Conservation (phyloP, 2,113 vertebrate genomes). For the Charadrius vociferus region DNA sequence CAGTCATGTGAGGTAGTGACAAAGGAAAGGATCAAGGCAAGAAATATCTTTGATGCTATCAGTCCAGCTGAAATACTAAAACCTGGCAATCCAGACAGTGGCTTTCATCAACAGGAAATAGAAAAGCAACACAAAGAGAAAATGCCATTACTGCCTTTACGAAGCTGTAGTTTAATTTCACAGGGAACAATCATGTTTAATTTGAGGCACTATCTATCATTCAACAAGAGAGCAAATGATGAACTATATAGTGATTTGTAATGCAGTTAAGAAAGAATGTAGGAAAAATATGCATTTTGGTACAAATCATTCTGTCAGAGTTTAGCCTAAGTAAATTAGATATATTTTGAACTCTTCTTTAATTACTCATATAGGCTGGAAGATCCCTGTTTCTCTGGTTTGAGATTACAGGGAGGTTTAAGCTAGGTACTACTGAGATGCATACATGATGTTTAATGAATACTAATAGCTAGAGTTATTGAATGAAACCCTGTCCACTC, state of each 20-base stretch:
- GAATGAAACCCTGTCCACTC: neutral
- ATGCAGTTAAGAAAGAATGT: neutral
- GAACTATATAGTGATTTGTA: neutral
- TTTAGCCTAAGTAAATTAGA: neutral
- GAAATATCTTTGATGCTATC: conserved; percentile 71
- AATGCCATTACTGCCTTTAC: neutral
- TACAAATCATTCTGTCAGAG: neutral
- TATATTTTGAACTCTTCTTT: neutral
- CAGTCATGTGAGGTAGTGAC: neutral
- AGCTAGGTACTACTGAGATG: neutral
- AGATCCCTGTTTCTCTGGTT: neutral
- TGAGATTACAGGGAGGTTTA: neutral
- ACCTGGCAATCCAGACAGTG: neutral
- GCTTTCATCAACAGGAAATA: conserved; percentile 36
- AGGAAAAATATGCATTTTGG: neutral
- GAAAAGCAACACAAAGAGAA: neutral
- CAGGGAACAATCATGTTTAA: neutral
- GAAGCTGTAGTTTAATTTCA: conserved; percentile 1
- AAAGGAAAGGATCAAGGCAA: neutral
- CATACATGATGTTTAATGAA: neutral
- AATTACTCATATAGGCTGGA: neutral
- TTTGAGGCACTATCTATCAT: conserved; percentile 4
- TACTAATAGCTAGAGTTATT: neutral
- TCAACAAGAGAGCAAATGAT: neutral
- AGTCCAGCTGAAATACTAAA: conserved; percentile 50